Conservation (phyloP, 1,140 invertebrate genomes). For the Vanessa tameamea region DNA sequence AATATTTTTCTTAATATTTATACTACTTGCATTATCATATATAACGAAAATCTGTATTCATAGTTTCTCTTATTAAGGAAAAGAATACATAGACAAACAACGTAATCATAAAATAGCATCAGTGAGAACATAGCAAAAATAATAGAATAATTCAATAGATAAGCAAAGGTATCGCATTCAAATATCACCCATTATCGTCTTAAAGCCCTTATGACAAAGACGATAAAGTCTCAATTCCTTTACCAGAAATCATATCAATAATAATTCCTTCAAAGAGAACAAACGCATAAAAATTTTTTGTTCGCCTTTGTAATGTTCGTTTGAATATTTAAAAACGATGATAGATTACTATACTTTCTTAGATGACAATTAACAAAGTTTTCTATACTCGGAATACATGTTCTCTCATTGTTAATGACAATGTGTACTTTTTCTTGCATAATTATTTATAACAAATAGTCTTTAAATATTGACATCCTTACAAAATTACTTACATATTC, state of each 20-base stretch:
- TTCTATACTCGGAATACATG: not conserved
- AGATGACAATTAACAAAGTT: not conserved
- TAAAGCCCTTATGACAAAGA: not conserved
- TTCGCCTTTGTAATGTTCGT: conserved; percentile 9
- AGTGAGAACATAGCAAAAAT: not conserved
- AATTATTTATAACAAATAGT: not conserved
- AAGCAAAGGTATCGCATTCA: not conserved
- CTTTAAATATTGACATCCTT: too few species aligned
- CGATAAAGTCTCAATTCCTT: not conserved
- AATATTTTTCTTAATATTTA: not conserved
- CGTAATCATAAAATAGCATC: not conserved
- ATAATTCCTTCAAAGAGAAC: conserved; percentile 2
- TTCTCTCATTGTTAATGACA: not conserved
- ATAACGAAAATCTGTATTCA: not conserved
- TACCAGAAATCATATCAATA: not conserved
- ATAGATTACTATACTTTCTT: not conserved
- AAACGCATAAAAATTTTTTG: conserved; percentile 17
- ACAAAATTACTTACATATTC: too few species aligned
- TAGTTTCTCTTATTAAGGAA: not conserved
- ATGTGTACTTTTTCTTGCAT: not conserved
- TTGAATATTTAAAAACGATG: conserved; percentile 4
- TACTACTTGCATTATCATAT: not conserved
- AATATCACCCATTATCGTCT: not conserved
- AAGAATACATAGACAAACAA: not conserved
- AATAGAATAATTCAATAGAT: not conserved